A percentile compares a stretch with the other conserved stretches of the same genome.
Conservation (phyloP, 2,113 vertebrate genomes). For the Hippocampus abdominalis region DNA sequence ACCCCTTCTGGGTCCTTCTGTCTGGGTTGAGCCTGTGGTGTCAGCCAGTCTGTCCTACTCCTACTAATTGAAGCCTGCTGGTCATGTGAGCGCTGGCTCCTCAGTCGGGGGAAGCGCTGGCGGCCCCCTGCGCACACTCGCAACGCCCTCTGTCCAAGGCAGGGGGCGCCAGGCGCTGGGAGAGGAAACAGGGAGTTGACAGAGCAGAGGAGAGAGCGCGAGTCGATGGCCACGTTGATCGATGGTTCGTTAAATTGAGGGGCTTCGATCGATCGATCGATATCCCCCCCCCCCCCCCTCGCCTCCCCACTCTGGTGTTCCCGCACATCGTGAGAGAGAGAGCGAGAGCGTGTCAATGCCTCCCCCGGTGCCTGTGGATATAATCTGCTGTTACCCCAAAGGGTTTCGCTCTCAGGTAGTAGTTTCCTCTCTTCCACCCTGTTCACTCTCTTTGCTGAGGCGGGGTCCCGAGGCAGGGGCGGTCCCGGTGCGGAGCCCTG, state of each 20-base stretch:
- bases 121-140: constrained; percentile 60
- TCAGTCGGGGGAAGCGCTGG: constrained; percentile 63
- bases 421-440: constrained; percentile 86
- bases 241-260: constrained; percentile 78
- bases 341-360: constrained; percentile 59
- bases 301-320: constrained; percentile 59
- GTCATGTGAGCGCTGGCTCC: constrained; percentile 83
- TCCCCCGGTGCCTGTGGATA: constrained; percentile 68
- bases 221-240: constrained; percentile 71
- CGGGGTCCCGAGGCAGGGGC: constrained; percentile 74
- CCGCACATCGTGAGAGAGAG: constrained; percentile 64
- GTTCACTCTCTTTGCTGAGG: constrained; percentile 87
- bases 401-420: constrained; percentile 88
- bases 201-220: constrained; percentile 69
- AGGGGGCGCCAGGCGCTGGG: constrained; percentile 57
- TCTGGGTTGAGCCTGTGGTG: constrained; percentile 97
- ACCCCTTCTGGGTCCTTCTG: constrained; percentile 98
- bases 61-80: constrained; percentile 93
- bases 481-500: constrained; percentile 88
- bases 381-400: constrained; percentile 70
- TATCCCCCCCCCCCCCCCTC: constrained; percentile 58
- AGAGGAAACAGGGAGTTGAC: constrained; percentile 71
- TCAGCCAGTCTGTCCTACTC: constrained; percentile 89
- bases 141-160: constrained; percentile 50
- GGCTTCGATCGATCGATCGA: constrained; percentile 67